Conservation (phyloP, 2,888 invertebrate genomes). For the Patella depressa region DNA sequence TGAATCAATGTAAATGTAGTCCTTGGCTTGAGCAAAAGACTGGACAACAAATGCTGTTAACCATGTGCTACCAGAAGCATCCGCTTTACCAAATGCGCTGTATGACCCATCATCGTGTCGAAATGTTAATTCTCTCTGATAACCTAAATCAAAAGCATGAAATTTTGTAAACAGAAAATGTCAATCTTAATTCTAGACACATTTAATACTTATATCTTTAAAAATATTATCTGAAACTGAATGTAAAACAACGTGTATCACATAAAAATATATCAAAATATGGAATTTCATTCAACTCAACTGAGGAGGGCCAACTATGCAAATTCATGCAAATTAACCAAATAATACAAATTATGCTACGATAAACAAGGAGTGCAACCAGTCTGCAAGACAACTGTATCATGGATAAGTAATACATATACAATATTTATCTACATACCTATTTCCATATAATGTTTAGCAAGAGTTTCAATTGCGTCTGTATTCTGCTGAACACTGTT, state of each 20-base stretch:
- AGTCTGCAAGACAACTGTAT: too few species aligned
- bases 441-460: constrained; percentile 75
- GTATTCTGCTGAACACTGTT: constrained; percentile 75
- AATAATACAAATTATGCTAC: too few species aligned
- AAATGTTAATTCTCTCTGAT: constrained; percentile 92
- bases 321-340: too few species aligned
- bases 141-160: constrained; percentile 73
- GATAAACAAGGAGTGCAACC: too few species aligned
- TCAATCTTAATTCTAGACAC: too few species aligned
- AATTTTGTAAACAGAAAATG: neutral
- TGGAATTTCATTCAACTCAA: too few species aligned
- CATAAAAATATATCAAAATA: too few species aligned
- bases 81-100: constrained; percentile 66
- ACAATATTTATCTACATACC: constrained; percentile 68
- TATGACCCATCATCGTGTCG: constrained; percentile 73
- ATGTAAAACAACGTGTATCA: too few species aligned
- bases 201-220: too few species aligned
- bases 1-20: constrained; percentile 76
- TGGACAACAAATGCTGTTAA: constrained; percentile 84
- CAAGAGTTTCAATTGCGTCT: constrained; percentile 74
- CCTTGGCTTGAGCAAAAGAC: constrained; percentile 77
- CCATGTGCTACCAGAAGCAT: constrained; percentile 64
- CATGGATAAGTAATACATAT: neutral
- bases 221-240: too few species aligned
- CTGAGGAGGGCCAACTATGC: too few species aligned